phyloP scores from a whole-genome alignment of 2,888 invertebrate species.

The Drosophila ezoana region DNA sequence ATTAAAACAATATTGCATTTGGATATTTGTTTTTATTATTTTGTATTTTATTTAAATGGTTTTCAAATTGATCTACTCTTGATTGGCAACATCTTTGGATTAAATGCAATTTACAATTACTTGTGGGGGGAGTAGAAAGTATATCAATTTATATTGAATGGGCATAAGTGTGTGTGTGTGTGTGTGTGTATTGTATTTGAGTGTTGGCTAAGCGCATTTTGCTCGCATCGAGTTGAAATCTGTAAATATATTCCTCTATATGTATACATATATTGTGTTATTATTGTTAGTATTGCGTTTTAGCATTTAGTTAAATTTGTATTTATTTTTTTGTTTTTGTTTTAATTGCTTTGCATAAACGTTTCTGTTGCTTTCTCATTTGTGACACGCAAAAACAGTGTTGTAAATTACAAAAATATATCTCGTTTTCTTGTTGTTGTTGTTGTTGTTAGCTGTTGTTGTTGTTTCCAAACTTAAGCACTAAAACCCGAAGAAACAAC shows the following conservation, averaged over 20 bases:
- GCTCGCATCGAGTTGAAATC: conserved; percentile 46
- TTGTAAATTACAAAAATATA: conserved; percentile 76
- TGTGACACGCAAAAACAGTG: conserved; percentile 77
- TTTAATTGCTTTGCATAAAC: conserved; percentile 55
- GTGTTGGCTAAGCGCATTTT: conserved; percentile 51
- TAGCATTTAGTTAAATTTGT: conserved; percentile 51
- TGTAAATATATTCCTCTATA: conserved; percentile 57
- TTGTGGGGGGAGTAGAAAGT: conserved; percentile 24
- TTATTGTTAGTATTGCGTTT: conserved; percentile 65
- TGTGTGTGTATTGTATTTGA: conserved; percentile 4
- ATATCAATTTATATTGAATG: conserved; percentile 10
- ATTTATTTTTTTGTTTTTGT: conserved; percentile 4
- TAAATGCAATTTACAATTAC: conserved; percentile 72
- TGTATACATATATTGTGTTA: conserved; percentile 38
- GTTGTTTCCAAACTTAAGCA: conserved; percentile 54
- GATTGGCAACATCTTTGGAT: conserved; percentile 76
- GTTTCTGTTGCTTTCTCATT: conserved; percentile 32
- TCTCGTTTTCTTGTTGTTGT: conserved; percentile 50
- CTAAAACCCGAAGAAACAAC: conserved; percentile 52
- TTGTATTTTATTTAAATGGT: not conserved
- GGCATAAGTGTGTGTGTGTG: conserved; percentile 9
- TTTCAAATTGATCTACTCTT: conserved; percentile 33
- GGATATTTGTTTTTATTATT: conserved; percentile 5
- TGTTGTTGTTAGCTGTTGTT: conserved; percentile 11
- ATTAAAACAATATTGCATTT: conserved; percentile 43